phyloP scores from a whole-genome alignment of 2,113 vertebrate species.

The Marmota flaviventris region DNA sequence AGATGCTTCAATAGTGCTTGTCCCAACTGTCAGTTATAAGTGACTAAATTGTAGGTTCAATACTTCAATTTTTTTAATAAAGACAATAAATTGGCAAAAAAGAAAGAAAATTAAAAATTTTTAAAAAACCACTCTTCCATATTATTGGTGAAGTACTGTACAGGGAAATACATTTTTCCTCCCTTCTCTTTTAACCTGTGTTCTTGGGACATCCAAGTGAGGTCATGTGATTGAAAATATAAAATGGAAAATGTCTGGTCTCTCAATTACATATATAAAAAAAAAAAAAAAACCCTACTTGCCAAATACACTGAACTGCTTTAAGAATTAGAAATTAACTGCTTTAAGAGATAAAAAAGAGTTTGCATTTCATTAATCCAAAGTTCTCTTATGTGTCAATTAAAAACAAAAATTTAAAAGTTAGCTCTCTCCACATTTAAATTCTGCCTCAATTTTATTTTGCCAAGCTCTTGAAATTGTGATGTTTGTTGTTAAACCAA shows the following conservation, averaged over 20 bases:
- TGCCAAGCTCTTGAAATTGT: not conserved
- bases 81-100: not conserved
- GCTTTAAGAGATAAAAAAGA: too few species aligned
- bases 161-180: not conserved
- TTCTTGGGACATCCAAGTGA: not conserved
- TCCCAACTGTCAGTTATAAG: not conserved
- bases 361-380: too few species aligned
- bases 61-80: not conserved
- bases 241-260: not conserved
- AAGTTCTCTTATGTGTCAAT: too few species aligned
- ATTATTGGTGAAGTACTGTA: not conserved
- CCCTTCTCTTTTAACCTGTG: fast-evolving
- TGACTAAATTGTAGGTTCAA: not conserved
- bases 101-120: not conserved
- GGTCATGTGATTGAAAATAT: not conserved
- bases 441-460: not conserved
- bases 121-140: not conserved
- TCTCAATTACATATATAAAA: not conserved
- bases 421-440: too few species aligned
- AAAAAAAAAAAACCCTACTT: not conserved
- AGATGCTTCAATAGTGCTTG: not conserved
- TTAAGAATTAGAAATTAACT: slow-evolving; percentile 21
- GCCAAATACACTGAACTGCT: not conserved
- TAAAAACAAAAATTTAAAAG: too few species aligned
- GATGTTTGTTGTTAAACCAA: not conserved